A percentile compares a stretch with the other conserved stretches of the same genome.
Conservation (phyloP, 1,140 invertebrate species). For the Camponotus vicinus region DNA sequence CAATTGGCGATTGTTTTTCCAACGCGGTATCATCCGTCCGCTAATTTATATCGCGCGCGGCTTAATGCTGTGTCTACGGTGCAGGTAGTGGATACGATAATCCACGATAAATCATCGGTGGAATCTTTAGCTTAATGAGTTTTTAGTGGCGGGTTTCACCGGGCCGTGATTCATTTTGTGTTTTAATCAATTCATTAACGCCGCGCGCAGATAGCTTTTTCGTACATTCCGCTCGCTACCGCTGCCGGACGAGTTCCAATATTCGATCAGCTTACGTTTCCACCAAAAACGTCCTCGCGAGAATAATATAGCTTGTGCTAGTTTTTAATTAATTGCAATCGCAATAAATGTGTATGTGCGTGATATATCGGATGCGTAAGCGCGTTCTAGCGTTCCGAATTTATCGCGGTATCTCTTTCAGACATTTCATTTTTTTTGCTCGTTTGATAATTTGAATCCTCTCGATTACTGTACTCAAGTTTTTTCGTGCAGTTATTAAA, state of each 20-base stretch:
- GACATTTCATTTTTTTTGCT: conserved; percentile 24
- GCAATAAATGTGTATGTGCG: conserved; percentile 18
- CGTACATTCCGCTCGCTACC: conserved; percentile 60
- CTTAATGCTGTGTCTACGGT: conserved; percentile 72
- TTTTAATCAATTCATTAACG: conserved; percentile 86
- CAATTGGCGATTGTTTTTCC: conserved; percentile 65
- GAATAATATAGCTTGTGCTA: conserved; percentile 56
- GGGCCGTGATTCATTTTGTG: conserved; percentile 78
- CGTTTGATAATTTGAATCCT: not conserved
- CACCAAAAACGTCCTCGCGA: conserved; percentile 44
- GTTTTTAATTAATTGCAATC: conserved; percentile 56
- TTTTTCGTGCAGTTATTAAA: conserved; percentile 6
- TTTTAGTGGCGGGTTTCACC: conserved; percentile 83
- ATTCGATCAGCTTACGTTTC: conserved; percentile 69
- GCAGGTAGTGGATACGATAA: conserved; percentile 81
- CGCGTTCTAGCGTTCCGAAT: not conserved
- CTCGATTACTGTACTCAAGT: conserved; percentile 13
- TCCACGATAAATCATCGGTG: conserved; percentile 84
- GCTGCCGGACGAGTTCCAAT: conserved; percentile 61
- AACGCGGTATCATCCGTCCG: conserved; percentile 50
- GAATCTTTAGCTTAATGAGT: conserved; percentile 85
- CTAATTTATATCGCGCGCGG: conserved; percentile 70
- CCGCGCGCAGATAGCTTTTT: conserved; percentile 69
- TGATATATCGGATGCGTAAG: conserved; percentile 5
- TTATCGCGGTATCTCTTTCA: conserved; percentile 35